Evolutionary conservation across 2,113 vertebrate genomes (phyloP), one percentile per base, ranked within the genome.

Genomic region (Pseudopodoces humilis): DNA sequence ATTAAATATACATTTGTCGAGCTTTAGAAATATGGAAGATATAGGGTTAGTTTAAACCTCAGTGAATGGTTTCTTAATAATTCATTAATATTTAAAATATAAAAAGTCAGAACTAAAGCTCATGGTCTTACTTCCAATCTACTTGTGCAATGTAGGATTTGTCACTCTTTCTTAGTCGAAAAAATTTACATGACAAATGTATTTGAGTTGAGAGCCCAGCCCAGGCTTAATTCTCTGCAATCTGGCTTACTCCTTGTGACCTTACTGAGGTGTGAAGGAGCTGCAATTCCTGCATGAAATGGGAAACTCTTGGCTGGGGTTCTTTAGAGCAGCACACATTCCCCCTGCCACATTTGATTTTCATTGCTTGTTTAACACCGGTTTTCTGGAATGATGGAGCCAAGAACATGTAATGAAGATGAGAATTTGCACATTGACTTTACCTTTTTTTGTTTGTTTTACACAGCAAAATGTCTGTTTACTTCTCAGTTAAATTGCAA

Each of bases 51-150:
- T 92, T 93, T 96, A 86, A 96, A 86, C 64, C 41, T 90, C 60
- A 74, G 47, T 92, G 93, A 93, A 92, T 78, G 31, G 72, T 75
- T 94, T 86, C 82, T 83, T 95, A 93, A 94, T 90, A 94, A 95
- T 90, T 86, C 79, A 86, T 95, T 81, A 95, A 90, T 97, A 92
- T 94, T 96, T 94, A 95, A 92, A 37, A 39, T 56, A n/a, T 55
- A 78, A 85, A 93, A 94, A 81, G 70, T 86, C 52, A 83, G 71
- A 71, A 64, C 44, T 49, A 63, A 90, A 90, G 37, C 68, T 89
- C 35, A 18, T 5, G 1, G 64, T 46, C 85, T 80, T 82, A 53
- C 15, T 90, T 88, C 72, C 71, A 68, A 2, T 75, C 80, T 91
- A 76, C 87, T 50, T 83, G 46, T 9, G 5, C 77, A 79, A 50